Percentiles rank a stretch among this genome's conserved stretches.
phyloP scores from a whole-genome alignment of 53 echinoderm and acorn worm genomes.

The Astropecten irregularis region DNA sequence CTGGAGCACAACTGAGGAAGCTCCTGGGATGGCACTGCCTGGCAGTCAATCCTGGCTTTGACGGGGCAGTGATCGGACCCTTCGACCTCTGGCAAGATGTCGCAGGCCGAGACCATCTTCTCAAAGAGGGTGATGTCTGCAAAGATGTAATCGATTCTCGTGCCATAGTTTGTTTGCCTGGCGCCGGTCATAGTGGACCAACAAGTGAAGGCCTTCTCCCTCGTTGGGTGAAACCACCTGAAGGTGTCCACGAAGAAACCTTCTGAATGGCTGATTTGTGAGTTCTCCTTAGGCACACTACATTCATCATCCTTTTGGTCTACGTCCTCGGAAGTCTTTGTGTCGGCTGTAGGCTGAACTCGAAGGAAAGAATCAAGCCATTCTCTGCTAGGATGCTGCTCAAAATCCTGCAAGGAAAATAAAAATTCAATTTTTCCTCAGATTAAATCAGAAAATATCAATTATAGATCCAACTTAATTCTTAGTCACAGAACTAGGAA shows the following conservation, averaged over 20 bases:
- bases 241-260: constrained; percentile 88
- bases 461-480: no score
- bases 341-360: neutral
- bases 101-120: constrained; percentile 69
- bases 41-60: constrained; percentile 75
- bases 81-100: constrained; percentile 92
- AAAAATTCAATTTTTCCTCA: neutral
- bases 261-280: neutral
- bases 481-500: no score
- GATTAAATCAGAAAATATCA: no score
- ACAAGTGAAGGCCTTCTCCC: constrained; percentile 89
- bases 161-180: constrained; percentile 92
- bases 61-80: constrained; percentile 99
- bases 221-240: constrained; percentile 74
- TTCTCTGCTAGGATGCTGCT: constrained; percentile 75
- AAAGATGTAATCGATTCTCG: constrained; percentile 92
- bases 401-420: constrained; percentile 63
- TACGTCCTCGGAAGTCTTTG: neutral
- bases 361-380: constrained; percentile 84
- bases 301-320: constrained; percentile 15
- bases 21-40: constrained; percentile 82
- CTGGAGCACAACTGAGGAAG: constrained; percentile 80
- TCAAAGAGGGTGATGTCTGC: constrained; percentile 70
- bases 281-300: neutral
- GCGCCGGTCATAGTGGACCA: constrained; percentile 89